Conservation (phyloP, 1,140 invertebrate genomes). For the Caligus rogercresseyi region DNA sequence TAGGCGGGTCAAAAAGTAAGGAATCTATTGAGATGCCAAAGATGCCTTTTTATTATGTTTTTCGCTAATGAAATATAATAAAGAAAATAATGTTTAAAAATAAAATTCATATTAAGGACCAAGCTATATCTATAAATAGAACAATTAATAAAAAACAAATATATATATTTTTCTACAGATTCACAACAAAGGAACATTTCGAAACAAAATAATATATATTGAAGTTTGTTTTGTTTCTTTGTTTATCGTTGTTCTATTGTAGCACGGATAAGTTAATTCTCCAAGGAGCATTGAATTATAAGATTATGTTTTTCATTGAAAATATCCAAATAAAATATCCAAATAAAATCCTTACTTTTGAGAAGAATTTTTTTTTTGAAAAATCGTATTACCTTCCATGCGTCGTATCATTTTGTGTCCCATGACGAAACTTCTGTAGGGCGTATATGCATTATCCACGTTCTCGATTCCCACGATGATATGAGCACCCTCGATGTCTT, state of each 20-base stretch:
- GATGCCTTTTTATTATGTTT: too few relatives aligned
- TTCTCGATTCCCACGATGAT: constrained; percentile 10
- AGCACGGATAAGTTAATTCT: too few relatives aligned
- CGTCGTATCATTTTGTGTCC: constrained; percentile 5
- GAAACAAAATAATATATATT: not conserved
- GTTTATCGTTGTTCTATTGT: too few relatives aligned
- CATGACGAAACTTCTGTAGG: not conserved
- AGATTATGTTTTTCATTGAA: not conserved
- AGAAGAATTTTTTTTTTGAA: not conserved
- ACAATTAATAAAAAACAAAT: too few relatives aligned
- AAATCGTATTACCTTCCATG: constrained; percentile 4
- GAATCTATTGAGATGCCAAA: too few relatives aligned
- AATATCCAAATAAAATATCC: not conserved
- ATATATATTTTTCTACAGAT: too few relatives aligned
- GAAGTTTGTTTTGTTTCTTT: not conserved
- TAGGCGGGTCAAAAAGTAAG: too few relatives aligned
- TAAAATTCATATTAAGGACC: too few relatives aligned
- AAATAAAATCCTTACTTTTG: not conserved
- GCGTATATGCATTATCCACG: constrained; percentile 6
- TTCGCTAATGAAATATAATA: too few relatives aligned
- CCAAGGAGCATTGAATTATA: not conserved
- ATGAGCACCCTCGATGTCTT: constrained; percentile 1
- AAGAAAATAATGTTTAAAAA: too few relatives aligned
- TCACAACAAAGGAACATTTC: not conserved
- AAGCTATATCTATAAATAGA: too few relatives aligned